Conservation (phyloP, 2,113 vertebrate genomes). For the Oryzias celebensis region DNA sequence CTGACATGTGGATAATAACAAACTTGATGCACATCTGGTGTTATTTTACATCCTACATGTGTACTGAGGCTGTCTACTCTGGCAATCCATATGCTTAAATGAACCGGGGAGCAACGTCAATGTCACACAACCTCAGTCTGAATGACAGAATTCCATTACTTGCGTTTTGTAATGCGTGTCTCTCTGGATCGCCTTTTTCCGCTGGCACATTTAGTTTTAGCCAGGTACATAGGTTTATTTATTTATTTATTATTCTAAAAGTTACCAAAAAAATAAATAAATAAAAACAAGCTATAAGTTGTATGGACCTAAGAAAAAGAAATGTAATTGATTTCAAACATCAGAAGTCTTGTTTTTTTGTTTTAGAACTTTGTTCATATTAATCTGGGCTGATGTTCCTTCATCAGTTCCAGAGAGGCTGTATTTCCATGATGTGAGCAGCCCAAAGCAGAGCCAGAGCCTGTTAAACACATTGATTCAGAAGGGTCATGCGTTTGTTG, state of each 20-base stretch:
- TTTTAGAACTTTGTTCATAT: slow-evolving; percentile 1
- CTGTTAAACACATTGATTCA: slow-evolving; percentile 70
- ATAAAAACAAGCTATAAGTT: background rate
- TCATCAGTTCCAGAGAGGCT: slow-evolving; percentile 5
- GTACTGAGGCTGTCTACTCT: background rate
- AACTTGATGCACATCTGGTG: background rate
- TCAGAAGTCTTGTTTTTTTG: background rate
- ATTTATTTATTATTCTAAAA: background rate
- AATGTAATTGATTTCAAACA: background rate
- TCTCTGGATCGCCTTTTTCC: background rate
- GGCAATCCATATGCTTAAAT: background rate
- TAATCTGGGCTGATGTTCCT: slow-evolving; percentile 2
- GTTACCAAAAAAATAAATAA: background rate
- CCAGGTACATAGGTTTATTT: background rate
- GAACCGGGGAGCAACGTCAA: background rate
- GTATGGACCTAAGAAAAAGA: background rate
- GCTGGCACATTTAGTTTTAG: background rate
- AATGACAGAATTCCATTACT: background rate
- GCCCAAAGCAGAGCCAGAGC: slow-evolving; percentile 41
- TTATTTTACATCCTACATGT: background rate
- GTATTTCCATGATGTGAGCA: slow-evolving; percentile 34
- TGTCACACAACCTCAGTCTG: background rate
- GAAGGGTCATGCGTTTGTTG: slow-evolving; percentile 65
- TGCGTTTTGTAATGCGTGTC: background rate
- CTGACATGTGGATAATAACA: background rate